Conservation (phyloP, 2,113 vertebrate species). For the Notechis scutatus region DNA sequence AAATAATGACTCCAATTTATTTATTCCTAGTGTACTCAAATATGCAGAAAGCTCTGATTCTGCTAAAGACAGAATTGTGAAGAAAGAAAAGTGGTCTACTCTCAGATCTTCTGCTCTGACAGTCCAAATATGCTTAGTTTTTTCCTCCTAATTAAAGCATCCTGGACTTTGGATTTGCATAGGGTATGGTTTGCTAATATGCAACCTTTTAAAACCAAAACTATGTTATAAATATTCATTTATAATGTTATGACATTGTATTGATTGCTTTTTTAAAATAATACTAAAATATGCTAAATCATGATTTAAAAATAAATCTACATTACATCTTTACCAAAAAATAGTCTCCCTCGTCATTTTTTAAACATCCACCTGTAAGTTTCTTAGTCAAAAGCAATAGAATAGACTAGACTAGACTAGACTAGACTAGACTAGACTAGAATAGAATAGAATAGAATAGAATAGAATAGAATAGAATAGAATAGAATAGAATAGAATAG, state of each 20-base stretch:
- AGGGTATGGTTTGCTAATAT: slow-evolving; percentile 7
- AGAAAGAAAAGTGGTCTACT: slow-evolving; percentile 23
- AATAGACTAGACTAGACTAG: no score
- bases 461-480: no score
- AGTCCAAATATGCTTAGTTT: neutral
- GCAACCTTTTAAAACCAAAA: slow-evolving; percentile 11
- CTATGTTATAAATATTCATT: slow-evolving; percentile 57
- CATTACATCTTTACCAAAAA: slow-evolving; percentile 60
- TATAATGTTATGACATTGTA: slow-evolving; percentile 52
- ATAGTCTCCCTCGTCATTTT: neutral
- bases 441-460: neutral
- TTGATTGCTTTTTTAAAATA: slow-evolving; percentile 57
- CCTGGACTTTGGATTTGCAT: slow-evolving; percentile 23
- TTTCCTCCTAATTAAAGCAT: slow-evolving; percentile 31
- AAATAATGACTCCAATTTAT: slow-evolving; percentile 39
- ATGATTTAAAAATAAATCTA: slow-evolving; percentile 67
- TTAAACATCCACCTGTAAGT: neutral
- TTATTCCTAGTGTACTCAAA: slow-evolving; percentile 70
- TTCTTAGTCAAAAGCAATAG: neutral
- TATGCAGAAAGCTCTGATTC: slow-evolving; percentile 77
- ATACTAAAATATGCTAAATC: slow-evolving; percentile 47
- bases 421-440: no score
- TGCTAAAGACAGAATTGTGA: slow-evolving; percentile 79
- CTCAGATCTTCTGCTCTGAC: slow-evolving; percentile 13
- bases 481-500: no score